phyloP scores from a whole-genome alignment of 2,113 vertebrate species.

The Gracilinanus agilis region DNA sequence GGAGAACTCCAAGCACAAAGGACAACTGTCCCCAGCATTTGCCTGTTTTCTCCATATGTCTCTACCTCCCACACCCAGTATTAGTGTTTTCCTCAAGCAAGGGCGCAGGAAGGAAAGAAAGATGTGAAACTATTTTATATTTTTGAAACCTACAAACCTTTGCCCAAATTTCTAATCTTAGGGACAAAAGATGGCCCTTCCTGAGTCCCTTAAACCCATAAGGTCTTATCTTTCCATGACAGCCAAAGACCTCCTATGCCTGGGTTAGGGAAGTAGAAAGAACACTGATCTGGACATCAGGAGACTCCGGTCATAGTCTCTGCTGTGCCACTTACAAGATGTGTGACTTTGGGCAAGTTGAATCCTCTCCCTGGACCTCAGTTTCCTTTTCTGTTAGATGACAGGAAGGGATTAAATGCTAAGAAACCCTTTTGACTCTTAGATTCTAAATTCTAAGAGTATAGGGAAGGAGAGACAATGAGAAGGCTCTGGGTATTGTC shows the following conservation, averaged over 20 bases:
- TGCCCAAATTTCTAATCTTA: background rate
- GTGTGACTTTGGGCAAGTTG: background rate
- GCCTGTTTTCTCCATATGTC: background rate
- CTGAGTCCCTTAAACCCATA: background rate
- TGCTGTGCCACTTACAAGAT: background rate
- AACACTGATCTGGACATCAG: background rate
- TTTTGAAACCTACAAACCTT: background rate
- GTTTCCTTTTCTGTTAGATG: background rate
- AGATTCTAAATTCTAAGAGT: slow-evolving; percentile 33
- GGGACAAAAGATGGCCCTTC: background rate
- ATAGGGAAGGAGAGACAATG: background rate
- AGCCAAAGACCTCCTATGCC: background rate
- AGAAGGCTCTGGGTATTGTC: background rate
- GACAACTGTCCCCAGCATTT: background rate
- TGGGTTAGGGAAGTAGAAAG: background rate
- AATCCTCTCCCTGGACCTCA: background rate
- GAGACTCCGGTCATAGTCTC: background rate
- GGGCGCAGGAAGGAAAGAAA: background rate
- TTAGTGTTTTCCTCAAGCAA: background rate
- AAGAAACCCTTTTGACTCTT: slow-evolving; percentile 7
- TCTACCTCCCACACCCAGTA: background rate
- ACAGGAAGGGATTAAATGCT: background rate
- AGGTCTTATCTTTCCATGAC: background rate
- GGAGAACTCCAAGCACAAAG: background rate
- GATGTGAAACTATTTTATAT: background rate